phyloP scores from a whole-genome alignment of 1,140 invertebrate species.

The Dolichoris vasculosae region DNA sequence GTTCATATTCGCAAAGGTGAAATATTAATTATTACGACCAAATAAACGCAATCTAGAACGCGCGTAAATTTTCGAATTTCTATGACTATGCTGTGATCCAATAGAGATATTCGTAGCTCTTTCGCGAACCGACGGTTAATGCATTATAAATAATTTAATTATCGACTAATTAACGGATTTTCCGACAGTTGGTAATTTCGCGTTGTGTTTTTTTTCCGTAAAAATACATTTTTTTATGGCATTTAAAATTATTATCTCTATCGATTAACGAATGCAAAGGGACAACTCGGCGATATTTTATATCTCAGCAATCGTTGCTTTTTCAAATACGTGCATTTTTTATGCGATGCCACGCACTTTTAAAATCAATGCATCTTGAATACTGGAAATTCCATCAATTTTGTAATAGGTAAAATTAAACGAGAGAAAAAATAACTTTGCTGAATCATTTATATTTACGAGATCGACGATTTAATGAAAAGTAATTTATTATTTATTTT shows the following conservation, averaged over 20 bases:
- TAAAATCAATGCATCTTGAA: neutral
- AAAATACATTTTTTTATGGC: neutral
- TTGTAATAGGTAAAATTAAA: neutral
- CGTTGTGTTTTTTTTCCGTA: neutral
- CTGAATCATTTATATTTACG: neutral
- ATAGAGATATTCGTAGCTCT: neutral
- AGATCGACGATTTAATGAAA: neutral
- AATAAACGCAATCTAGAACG: neutral
- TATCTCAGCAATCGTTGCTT: neutral
- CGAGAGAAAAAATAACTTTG: no score
- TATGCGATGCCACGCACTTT: neutral
- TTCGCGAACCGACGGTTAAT: neutral
- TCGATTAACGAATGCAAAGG: neutral
- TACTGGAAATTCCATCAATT: neutral
- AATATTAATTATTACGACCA: conserved; percentile 7
- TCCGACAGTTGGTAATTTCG: neutral
- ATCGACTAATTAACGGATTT: conserved; percentile 23
- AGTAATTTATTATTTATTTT: neutral
- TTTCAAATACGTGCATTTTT: neutral
- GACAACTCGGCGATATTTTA: neutral
- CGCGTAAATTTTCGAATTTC: neutral
- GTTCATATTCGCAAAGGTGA: neutral
- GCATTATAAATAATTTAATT: conserved; percentile 25
- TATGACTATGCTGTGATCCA: neutral
- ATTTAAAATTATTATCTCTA: neutral